Conservation (phyloP, 2,888 invertebrate species). For the Volucella zonaria region DNA sequence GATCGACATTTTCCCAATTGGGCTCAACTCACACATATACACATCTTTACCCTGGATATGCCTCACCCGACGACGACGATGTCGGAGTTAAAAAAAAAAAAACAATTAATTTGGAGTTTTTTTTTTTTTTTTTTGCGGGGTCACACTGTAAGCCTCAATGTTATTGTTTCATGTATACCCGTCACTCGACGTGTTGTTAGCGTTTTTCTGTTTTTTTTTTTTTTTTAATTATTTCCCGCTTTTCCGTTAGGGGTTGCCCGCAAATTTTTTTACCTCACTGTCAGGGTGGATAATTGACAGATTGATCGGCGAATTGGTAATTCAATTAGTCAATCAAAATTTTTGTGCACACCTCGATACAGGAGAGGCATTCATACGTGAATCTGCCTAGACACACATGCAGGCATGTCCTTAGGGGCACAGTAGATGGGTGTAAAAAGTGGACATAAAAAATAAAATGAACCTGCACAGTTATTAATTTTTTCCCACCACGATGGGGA, state of each 20-base stretch:
- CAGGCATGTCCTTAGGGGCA: conserved; percentile 44
- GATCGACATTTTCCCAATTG: conserved; percentile 68
- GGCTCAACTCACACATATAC: conserved; percentile 32
- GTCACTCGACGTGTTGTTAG: conserved; percentile 38
- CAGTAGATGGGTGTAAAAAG: background rate
- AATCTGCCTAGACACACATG: conserved; percentile 18
- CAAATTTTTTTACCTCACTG: conserved; percentile 69
- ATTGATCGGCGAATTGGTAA: conserved; percentile 77
- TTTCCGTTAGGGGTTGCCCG: conserved; percentile 47
- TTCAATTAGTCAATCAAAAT: conserved; percentile 78
- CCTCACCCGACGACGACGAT: conserved; percentile 27
- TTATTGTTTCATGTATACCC: conserved; percentile 67
- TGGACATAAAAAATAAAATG: conserved; percentile 15
- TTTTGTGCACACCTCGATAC: conserved; percentile 66
- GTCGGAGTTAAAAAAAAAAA: conserved; percentile 40
- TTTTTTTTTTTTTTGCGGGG: conserved; percentile 43
- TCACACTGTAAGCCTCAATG: conserved; percentile 68
- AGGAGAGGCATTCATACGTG: conserved; percentile 53
- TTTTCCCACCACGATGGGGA: conserved; percentile 28
- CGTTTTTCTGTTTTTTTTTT: conserved; percentile 6
- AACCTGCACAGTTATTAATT: conserved; percentile 60
- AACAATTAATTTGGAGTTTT: conserved; percentile 63
- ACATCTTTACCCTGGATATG: background rate
- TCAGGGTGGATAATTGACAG: conserved; percentile 77
- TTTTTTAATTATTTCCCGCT: background rate